Conservation (phyloP, 2,797 vertebrate species). For the Ispidina lecontei region DNA sequence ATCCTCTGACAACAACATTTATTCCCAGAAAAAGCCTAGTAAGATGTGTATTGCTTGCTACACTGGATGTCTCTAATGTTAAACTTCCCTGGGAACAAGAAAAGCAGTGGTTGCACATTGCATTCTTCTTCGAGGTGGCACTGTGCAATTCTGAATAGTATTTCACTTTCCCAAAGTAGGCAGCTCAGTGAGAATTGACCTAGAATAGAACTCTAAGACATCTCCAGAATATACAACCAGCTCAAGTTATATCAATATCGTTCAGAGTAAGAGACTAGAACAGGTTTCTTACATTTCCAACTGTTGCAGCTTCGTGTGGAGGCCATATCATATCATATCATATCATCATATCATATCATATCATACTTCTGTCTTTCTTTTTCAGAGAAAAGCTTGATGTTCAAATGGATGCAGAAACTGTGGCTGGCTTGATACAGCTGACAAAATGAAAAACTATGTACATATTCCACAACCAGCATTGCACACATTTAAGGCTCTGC, state of each 20-base stretch:
- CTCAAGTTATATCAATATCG: not conserved
- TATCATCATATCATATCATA: too few relatives aligned
- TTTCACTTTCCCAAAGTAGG: not conserved
- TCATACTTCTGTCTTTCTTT: not conserved
- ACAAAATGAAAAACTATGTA: not conserved
- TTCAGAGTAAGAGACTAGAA: not conserved
- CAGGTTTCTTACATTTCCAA: not conserved
- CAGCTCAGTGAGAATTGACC: not conserved
- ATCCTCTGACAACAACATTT: not conserved
- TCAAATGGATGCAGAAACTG: not conserved
- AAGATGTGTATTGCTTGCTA: not conserved
- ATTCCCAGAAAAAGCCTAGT: not conserved
- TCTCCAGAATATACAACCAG: not conserved
- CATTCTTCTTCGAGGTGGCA: not conserved
- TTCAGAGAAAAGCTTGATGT: not conserved
- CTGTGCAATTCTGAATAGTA: fast-evolving
- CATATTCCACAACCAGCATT: not conserved
- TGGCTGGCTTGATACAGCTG: not conserved
- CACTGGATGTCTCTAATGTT: not conserved
- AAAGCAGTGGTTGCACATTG: not conserved
- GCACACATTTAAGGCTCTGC: not conserved
- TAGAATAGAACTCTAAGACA: not conserved
- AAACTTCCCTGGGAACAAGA: not conserved
- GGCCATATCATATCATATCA: not conserved
- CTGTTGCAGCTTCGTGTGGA: not conserved